Base-by-base conservation (phyloP, 2,888 invertebrate species). In the Oligia latruncula region DNA sequence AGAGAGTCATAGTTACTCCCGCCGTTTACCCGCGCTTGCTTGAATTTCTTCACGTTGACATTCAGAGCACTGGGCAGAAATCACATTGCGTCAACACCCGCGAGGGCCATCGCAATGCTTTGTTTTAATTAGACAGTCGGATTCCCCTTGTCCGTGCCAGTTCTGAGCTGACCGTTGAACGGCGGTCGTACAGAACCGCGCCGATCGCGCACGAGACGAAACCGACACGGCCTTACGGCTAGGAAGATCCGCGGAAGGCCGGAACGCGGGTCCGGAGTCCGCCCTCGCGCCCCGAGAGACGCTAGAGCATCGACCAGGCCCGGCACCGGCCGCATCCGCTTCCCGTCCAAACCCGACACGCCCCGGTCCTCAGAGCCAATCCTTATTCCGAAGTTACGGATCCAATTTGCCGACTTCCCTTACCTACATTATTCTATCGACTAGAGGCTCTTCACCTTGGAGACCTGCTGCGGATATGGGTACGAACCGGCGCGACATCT, bases 381-480 rank as follows among this genome's bases (percentile, higher is more conserved):
- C 97, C 97, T 97, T 98, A 95, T 97, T 97, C 97, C 97, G 97
- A 97, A 97, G 97, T 97, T 97, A 97, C 97, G 96, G 97, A 97
- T 97, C 97, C 95, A 97, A 96, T 97, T 98, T 98, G 97, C 97
- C 97, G 97, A 97, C 97, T 97, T 97, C 97, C 97, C 97, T 97
- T 97, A 97, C 97, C 97, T 97, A 97, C n/a, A n/a, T n/a, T n/a
- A n/a, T n/a, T n/a, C n/a, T n/a, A n/a, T n/a, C n/a, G n/a, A n/a
- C n/a, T n/a, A 80, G 80, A 80, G 80, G 81, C 80, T 80, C 81
- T 80, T 80, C 81, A 80, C 80, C 80, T 98, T 97, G 97, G 97
- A 98, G 97, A 98, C 98, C 98, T 98, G 98, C 97, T 98, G 97
- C 97, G 97, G 97, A 97, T 97, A 97, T 97, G 97, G 97, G 97